These are phyloP conservation scores for Sebastiscus tertius DNA, from an alignment of 2,797 vertebrate species.

Conservation along the genomic window DNA sequence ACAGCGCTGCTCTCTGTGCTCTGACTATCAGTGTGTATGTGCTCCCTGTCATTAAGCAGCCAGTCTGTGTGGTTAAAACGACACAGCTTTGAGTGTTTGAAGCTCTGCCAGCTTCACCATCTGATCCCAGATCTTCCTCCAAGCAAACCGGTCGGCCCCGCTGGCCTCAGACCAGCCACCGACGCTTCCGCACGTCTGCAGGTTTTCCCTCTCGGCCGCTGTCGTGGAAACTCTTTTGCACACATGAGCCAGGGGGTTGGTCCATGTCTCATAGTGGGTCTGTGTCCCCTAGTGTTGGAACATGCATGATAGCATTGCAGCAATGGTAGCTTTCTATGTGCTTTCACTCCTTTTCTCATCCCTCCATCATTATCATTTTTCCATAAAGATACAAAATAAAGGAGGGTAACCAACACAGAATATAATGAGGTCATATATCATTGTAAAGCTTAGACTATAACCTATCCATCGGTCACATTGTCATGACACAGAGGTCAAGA, in stretches of 20 bases:
- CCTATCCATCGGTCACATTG: no score
- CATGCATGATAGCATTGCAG: no score
- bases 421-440: no score
- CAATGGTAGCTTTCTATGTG: no score
- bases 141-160: not conserved
- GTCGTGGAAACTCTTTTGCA: not conserved
- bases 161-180: not conserved
- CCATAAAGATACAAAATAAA: no score
- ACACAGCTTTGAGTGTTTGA: conserved; percentile 2
- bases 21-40: not conserved
- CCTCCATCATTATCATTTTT: no score
- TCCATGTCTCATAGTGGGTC: no score
- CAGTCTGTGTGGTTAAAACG: conserved; percentile 22
- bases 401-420: no score
- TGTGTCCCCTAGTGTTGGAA: no score
- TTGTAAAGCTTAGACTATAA: no score
- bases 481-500: no score
- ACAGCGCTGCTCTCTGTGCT: not conserved
- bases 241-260: not conserved
- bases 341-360: no score
- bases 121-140: conserved; percentile 20
- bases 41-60: conserved; percentile 59
- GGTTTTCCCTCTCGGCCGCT: not conserved
- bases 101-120: conserved; percentile 38
- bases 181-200: not conserved